phyloP scores from a whole-genome alignment of 2,888 invertebrate species.

The Brachylomia viminalis region DNA sequence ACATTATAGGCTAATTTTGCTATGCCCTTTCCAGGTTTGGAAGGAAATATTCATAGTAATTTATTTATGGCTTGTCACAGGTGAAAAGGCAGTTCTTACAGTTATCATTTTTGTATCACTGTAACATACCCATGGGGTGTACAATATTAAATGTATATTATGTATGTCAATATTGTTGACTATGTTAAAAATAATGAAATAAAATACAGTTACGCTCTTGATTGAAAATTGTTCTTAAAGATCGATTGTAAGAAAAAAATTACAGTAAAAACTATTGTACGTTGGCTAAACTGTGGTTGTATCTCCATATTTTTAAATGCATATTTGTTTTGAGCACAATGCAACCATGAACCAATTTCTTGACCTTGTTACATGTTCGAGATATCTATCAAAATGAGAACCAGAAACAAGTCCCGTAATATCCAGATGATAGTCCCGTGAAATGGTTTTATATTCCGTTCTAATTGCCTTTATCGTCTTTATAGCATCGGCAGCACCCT shows the following conservation, averaged over 20 bases:
- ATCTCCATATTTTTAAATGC: neutral
- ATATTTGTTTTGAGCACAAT: neutral
- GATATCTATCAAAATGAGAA: constrained; percentile 6
- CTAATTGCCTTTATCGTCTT: constrained; percentile 78
- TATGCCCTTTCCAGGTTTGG: neutral
- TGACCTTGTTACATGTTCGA: neutral
- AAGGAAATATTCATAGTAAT: too few species aligned
- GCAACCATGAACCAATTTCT: neutral
- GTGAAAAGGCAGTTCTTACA: too few species aligned
- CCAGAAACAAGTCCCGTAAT: constrained; percentile 62
- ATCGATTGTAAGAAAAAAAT: neutral
- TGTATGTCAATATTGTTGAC: too few species aligned
- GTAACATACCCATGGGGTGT: too few species aligned
- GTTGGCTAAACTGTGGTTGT: neutral
- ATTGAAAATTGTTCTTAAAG: too few species aligned
- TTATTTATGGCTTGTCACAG: too few species aligned
- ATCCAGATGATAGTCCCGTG: constrained; percentile 69
- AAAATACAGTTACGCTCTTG: too few species aligned
- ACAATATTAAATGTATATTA: too few species aligned
- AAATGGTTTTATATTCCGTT: constrained; percentile 71
- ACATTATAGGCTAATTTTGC: too few species aligned
- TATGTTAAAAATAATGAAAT: too few species aligned
- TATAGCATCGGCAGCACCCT: constrained; percentile 70
- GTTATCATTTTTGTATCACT: too few species aligned
- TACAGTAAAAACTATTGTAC: neutral